A percentile compares a stretch with the other conserved stretches of the same genome.
phyloP scores from a whole-genome alignment of 1,140 invertebrate genomes.

The Drosophila aff. region DNA sequence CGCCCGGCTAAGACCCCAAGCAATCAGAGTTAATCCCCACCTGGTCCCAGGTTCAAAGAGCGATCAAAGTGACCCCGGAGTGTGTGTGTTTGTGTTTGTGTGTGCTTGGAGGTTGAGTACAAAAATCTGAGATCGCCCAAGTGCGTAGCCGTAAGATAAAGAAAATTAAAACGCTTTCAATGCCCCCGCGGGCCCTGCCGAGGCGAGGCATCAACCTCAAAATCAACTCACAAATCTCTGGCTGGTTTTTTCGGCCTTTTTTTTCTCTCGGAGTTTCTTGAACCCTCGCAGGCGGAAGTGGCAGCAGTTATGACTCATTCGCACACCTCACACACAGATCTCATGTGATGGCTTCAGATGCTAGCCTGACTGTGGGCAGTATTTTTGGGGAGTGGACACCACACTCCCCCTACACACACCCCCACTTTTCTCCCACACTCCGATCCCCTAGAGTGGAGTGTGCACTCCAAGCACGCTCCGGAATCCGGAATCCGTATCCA shows the following conservation, averaged over 20 bases:
- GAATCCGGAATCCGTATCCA: conserved; percentile 16
- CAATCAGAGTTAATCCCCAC: background rate
- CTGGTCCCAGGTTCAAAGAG: conserved; percentile 20
- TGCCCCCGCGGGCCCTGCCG: conserved; percentile 2
- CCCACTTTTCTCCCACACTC: background rate
- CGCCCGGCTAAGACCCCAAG: background rate
- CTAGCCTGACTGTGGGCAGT: conserved; percentile 1
- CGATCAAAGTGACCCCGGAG: conserved; percentile 14
- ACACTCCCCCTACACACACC: background rate
- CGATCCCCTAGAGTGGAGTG: background rate
- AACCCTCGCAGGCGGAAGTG: conserved; percentile 46
- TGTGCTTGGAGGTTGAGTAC: conserved; percentile 1
- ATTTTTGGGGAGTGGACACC: background rate
- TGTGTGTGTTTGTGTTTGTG: background rate
- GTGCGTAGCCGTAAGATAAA: conserved; percentile 19
- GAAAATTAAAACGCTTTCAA: conserved; percentile 31
- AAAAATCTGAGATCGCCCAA: conserved; percentile 21
- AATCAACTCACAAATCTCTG: conserved; percentile 32
- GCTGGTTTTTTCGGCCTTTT: conserved; percentile 12
- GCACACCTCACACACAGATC: conserved; percentile 2
- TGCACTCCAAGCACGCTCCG: background rate
- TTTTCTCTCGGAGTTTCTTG: conserved; percentile 34
- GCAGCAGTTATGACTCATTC: conserved; percentile 39
- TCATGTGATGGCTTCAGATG: conserved; percentile 5
- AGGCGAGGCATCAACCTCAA: conserved; percentile 38